Conservation (phyloP, 2,797 vertebrate species). For the Tapirus indicus region DNA sequence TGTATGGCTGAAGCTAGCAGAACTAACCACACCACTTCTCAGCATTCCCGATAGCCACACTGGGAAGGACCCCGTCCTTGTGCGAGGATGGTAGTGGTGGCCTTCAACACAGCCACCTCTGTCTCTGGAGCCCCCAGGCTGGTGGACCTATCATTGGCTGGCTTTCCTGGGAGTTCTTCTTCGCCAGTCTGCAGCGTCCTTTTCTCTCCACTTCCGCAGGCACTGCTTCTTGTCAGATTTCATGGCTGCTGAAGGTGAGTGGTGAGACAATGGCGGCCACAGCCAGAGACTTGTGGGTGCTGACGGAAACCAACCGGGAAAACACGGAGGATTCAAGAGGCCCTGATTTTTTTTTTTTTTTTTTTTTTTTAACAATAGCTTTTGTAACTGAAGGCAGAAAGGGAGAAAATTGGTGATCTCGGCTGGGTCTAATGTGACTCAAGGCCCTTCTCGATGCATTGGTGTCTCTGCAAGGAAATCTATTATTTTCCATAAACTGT, state of each 20-base stretch:
- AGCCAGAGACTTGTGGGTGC: conserved; percentile 71
- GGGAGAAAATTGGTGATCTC: conserved; percentile 72
- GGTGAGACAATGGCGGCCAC: conserved; percentile 53
- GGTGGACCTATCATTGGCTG: conserved; percentile 1
- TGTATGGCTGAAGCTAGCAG: background rate
- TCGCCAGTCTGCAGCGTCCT: background rate
- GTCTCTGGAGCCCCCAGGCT: conserved; percentile 43
- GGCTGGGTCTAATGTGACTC: conserved; percentile 42
- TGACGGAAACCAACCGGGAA: conserved; percentile 57
- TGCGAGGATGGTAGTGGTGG: background rate
- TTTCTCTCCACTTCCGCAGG: background rate
- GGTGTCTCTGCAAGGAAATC: conserved; percentile 67
- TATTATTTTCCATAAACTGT: conserved; percentile 72
- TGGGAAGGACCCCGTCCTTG: background rate
- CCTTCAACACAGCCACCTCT: background rate
- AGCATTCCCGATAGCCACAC: conserved; percentile 1
- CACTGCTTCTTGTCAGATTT: conserved; percentile 20
- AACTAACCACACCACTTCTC: conserved; percentile 3
- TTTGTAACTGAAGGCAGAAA: conserved; percentile 73
- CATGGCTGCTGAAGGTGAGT: conserved; percentile 52
- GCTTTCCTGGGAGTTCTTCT: conserved; percentile 17
- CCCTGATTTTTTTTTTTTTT: conserved; percentile 31
- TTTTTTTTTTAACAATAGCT: conserved; percentile 28
- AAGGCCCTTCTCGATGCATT: conserved; percentile 9
- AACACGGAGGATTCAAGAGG: conserved; percentile 71